Percentiles rank a stretch among this genome's conserved stretches.
Evolutionary conservation across 2,797 vertebrate genomes (phyloP).

Genomic region (Lepilemur septentrionalis): DNA sequence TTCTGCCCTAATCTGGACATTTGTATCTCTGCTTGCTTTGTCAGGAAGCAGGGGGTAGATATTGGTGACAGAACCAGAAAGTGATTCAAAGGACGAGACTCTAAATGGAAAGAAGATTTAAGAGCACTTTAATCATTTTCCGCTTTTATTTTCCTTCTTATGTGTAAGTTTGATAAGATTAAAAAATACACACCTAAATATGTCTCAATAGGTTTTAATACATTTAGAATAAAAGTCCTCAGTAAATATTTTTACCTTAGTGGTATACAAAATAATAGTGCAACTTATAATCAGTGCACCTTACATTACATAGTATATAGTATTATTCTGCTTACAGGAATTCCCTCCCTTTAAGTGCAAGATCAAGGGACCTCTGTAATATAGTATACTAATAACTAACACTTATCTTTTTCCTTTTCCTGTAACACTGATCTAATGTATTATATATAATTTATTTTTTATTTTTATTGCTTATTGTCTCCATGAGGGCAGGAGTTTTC

Average conservation of each 20-base stretch:
- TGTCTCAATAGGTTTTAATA: not conserved
- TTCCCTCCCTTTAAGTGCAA: not conserved
- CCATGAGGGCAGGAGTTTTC: not conserved
- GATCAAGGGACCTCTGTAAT: not conserved
- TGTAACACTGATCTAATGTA: not conserved
- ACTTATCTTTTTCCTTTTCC: not conserved
- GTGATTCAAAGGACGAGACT: not conserved
- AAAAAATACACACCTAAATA: not conserved
- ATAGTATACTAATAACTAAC: not conserved
- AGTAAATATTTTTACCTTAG: not conserved
- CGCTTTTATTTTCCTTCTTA: not conserved
- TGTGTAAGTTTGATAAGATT: not conserved
- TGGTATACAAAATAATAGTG: not conserved
- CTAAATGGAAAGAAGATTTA: not conserved
- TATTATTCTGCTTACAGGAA: not conserved
- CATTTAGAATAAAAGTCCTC: not conserved
- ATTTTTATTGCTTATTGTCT: not conserved
- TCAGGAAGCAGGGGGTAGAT: not conserved
- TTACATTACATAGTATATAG: not conserved
- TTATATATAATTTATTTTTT: not conserved
- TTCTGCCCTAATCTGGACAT: too few species aligned
- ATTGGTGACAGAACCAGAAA: not conserved
- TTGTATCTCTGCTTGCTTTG: not conserved
- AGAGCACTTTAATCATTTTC: not conserved
- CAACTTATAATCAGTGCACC: not conserved